Conservation (phyloP, 2,888 invertebrate species). For the Polydrusus cervinus region DNA sequence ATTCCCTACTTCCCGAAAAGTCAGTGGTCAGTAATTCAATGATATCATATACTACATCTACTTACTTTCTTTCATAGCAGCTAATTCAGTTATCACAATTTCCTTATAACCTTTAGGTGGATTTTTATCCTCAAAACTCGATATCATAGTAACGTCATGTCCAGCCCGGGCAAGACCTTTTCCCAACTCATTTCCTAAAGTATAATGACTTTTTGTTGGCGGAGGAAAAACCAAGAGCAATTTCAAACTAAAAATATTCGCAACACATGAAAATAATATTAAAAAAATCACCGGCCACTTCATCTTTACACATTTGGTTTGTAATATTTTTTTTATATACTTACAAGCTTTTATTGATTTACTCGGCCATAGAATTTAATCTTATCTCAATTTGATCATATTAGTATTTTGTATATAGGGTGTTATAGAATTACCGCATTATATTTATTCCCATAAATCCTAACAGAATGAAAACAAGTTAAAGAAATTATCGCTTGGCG, state of each 20-base stretch:
- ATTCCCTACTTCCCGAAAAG: too few species aligned
- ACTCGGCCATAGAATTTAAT: too few species aligned
- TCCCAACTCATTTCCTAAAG: slow-evolving; percentile 57
- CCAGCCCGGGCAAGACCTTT: slow-evolving; percentile 60
- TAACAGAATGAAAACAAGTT: too few species aligned
- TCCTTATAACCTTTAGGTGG: slow-evolving; percentile 55
- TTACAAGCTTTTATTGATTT: neutral
- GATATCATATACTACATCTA: too few species aligned
- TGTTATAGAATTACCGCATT: too few species aligned
- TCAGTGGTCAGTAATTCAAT: too few species aligned
- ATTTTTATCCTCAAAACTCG: slow-evolving; percentile 57
- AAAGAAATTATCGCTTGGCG: too few species aligned
- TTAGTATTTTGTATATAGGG: too few species aligned
- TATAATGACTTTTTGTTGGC: slow-evolving; percentile 59
- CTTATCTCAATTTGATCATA: too few species aligned
- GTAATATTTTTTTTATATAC: neutral
- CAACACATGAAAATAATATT: neutral
- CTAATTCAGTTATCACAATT: slow-evolving; percentile 38
- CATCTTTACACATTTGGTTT: neutral
- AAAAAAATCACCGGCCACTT: neutral
- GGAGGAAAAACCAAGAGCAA: slow-evolving; percentile 60
- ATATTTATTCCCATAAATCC: too few species aligned
- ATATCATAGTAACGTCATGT: slow-evolving; percentile 62
- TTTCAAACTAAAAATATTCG: slow-evolving; percentile 35
- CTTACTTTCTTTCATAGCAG: neutral